Evolutionary conservation across 1,140 invertebrate genomes (phyloP).

Genomic region (Ctenoplectra terminalis): DNA sequence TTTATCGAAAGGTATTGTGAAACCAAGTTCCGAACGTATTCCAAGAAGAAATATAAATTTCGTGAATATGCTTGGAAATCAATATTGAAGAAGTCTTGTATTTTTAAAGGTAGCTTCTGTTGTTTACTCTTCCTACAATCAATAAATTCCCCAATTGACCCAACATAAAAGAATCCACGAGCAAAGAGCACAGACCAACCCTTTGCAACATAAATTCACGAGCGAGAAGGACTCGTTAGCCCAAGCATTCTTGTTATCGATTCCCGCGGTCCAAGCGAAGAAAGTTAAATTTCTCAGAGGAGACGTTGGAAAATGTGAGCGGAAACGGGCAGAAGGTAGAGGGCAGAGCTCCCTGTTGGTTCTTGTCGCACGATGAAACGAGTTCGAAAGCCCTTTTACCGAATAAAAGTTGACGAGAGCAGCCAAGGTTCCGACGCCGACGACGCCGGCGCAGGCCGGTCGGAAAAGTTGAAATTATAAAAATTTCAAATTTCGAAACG

Average conservation of each 20-base stretch:
- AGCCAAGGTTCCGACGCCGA: conserved; percentile 10
- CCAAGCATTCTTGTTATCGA: conserved; percentile 62
- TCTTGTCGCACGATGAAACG: conserved; percentile 50
- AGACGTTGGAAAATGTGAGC: conserved; percentile 57
- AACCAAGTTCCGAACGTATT: too few relatives aligned
- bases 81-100: too few relatives aligned
- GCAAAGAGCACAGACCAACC: too few relatives aligned
- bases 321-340: neutral
- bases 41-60: too few relatives aligned
- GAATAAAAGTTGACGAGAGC: conserved; percentile 63
- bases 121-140: too few relatives aligned
- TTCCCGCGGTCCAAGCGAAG: conserved; percentile 36
- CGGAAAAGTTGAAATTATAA: conserved; percentile 76
- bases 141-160: too few relatives aligned
- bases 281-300: conserved; percentile 76
- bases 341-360: conserved; percentile 40
- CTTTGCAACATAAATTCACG: conserved; percentile 33
- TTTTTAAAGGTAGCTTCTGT: too few relatives aligned
- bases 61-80: too few relatives aligned
- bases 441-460: conserved; percentile 34
- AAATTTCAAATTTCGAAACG: conserved; percentile 72
- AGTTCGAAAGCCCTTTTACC: conserved; percentile 70
- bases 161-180: neutral
- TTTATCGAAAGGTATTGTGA: too few relatives aligned
- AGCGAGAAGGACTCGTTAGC: conserved; percentile 54